Percentiles rank a stretch among this genome's conserved stretches.
Conservation (phyloP, 30 jellyfish, hydroid and myxozoan genomes). For the Cassiopea andromeda region DNA sequence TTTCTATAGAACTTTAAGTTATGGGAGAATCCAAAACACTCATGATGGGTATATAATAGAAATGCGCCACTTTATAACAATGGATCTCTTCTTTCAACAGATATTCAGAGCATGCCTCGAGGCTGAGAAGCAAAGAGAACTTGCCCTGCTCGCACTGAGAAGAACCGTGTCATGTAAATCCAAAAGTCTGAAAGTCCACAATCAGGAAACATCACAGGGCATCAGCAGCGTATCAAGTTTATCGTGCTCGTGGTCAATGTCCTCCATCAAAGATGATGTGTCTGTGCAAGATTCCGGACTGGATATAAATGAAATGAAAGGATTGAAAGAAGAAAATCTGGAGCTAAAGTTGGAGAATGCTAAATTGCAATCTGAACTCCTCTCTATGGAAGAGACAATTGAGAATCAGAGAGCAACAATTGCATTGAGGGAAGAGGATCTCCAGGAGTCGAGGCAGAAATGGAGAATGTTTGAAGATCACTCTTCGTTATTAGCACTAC, state of each 20-base stretch:
- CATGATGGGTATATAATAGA: neutral
- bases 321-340: neutral
- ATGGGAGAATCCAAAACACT: neutral
- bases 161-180: neutral
- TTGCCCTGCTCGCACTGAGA: neutral
- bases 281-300: conserved; percentile 3
- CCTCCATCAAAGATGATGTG: neutral
- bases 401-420: neutral
- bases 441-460: neutral
- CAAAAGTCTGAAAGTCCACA: neutral
- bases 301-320: neutral
- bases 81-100: neutral
- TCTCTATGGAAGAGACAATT: neutral
- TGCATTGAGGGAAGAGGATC: neutral
- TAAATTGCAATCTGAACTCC: neutral
- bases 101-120: neutral
- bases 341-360: neutral
- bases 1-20: neutral
- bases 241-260: neutral
- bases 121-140: conserved; percentile 1
- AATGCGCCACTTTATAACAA: neutral
- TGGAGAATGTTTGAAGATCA: conserved; percentile 4
- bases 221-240: neutral
- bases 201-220: neutral
- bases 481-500: neutral